Conservation (phyloP, 2,797 vertebrate genomes). For the Fringilla coelebs region DNA sequence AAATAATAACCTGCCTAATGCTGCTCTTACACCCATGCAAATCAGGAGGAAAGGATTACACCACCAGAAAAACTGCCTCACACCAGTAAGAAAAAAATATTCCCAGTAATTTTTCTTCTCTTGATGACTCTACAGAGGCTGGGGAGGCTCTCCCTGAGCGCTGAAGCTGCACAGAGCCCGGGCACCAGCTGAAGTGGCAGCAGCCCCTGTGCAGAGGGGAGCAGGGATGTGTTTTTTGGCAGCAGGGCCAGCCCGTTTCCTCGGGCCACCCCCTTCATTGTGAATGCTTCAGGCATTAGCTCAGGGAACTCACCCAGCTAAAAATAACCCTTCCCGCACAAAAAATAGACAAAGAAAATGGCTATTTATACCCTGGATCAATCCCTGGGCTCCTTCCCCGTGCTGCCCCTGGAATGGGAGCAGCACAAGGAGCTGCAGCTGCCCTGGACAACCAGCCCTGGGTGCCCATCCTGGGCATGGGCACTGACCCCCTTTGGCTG, state of each 20-base stretch:
- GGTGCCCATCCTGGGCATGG: neutral
- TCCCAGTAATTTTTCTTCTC: neutral
- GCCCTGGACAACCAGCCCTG: neutral
- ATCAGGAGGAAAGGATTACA: neutral
- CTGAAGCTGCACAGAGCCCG: neutral
- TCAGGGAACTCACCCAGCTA: conserved; percentile 21
- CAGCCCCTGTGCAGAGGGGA: neutral
- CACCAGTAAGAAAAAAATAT: neutral
- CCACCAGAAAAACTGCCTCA: neutral
- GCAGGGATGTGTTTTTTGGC: neutral
- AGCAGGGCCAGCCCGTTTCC: neutral
- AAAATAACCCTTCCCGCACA: conserved; percentile 15
- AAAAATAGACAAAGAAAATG: neutral
- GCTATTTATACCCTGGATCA: conserved; percentile 11
- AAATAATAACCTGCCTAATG: neutral
- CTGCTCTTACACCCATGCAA: neutral
- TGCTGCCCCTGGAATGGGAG: neutral
- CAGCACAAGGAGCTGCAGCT: neutral
- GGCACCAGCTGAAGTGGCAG: neutral
- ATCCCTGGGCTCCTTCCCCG: neutral
- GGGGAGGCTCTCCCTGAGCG: neutral
- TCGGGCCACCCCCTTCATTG: conserved; percentile 14
- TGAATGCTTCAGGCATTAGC: neutral
- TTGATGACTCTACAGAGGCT: neutral
- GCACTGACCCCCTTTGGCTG: rapidly evolving